Conservation (phyloP, 2,113 vertebrate genomes). For the Sinocyclocheilus anshuiensis region DNA sequence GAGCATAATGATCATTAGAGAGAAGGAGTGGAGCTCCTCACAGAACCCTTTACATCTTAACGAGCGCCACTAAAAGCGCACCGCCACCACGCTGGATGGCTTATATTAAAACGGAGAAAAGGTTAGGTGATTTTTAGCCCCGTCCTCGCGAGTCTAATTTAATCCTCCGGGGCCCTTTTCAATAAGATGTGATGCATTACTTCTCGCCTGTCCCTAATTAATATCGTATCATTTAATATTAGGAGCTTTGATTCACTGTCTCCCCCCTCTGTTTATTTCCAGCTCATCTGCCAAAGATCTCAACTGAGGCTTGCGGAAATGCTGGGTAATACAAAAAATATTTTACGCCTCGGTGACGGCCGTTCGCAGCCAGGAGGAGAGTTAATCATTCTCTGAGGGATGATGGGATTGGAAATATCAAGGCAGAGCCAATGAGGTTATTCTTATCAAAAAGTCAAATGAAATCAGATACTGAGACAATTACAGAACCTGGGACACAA, state of each 20-base stretch:
- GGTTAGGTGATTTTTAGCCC: conserved; percentile 40
- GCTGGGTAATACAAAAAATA: conserved; percentile 42
- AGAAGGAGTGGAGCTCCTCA: conserved; percentile 33
- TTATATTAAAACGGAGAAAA: conserved; percentile 28
- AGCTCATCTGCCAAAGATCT: conserved; percentile 25
- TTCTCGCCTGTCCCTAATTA: conserved; percentile 40
- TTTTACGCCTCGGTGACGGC: conserved; percentile 22
- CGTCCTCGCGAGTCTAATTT: conserved; percentile 34
- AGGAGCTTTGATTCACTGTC: conserved; percentile 27
- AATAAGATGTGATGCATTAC: conserved; percentile 23
- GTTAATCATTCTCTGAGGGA: conserved; percentile 52
- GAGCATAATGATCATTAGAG: conserved; percentile 53
- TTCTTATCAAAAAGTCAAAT: conserved; percentile 74
- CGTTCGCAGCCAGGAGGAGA: conserved; percentile 20
- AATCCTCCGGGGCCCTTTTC: conserved; percentile 36
- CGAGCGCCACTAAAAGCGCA: background rate
- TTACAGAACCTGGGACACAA: conserved; percentile 67
- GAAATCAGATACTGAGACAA: conserved; percentile 70
- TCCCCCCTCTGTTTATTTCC: conserved; percentile 37
- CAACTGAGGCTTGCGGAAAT: conserved; percentile 24
- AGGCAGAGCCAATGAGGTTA: conserved; percentile 55
- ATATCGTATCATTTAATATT: conserved; percentile 45
- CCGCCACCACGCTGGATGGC: background rate
- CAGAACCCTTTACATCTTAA: conserved; percentile 15
- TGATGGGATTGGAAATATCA: conserved; percentile 52